These are phyloP conservation scores for Hemiscyllium ocellatum DNA, from an alignment of 2,113 vertebrate species.

Conservation along the genomic window DNA sequence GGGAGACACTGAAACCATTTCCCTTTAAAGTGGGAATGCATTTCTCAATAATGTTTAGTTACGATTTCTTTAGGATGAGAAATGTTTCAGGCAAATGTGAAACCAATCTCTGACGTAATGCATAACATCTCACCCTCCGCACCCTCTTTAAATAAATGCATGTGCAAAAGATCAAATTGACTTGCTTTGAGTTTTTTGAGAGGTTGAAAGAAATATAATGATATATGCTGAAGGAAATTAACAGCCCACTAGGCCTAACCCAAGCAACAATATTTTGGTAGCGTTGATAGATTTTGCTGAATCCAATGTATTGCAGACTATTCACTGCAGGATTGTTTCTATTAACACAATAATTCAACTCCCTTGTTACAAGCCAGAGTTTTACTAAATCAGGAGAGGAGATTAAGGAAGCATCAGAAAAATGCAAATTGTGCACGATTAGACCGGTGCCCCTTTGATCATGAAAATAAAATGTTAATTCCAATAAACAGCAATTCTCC, in stretches of 20 bases:
- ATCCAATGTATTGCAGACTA: background rate
- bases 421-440: background rate
- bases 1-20: background rate
- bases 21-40: background rate
- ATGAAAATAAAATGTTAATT: background rate
- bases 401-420: background rate
- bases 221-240: background rate
- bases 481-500: background rate
- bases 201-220: background rate
- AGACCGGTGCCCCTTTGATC: background rate
- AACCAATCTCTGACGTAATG: background rate
- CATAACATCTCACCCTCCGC: background rate
- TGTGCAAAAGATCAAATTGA: background rate
- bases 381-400: background rate
- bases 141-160: background rate
- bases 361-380: background rate
- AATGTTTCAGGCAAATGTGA: background rate
- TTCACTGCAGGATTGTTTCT: background rate
- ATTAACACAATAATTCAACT: background rate
- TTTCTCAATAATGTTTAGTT: background rate
- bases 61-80: background rate
- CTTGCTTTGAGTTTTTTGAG: background rate
- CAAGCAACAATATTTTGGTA: background rate
- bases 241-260: background rate
- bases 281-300: background rate